Evolutionary conservation across 2,797 vertebrate species (phyloP), one percentile per base, ranked within the genome.

Genomic region (Melanotaenia nigrans): DNA sequence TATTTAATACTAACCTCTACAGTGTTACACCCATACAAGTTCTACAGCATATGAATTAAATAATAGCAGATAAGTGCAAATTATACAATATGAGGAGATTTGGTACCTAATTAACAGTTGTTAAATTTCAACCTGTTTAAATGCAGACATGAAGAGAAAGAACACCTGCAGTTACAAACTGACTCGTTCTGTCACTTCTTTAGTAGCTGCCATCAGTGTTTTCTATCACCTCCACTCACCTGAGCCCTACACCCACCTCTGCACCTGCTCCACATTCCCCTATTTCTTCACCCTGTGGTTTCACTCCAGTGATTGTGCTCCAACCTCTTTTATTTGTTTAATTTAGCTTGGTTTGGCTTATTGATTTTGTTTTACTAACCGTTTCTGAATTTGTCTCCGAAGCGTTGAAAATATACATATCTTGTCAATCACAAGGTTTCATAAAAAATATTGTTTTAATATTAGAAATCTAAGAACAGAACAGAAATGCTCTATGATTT

Each of bases 151-250:
- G n/a, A 30, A 40, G 54, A 59, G n/a, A 45, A 8, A 75, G 63
- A 25, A 40, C 25, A 54, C 35, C 54, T 74, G 58, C 38, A 49
- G 20, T 1, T 61, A 28, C 1, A 74, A 0, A 67, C 55, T 40
- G 6, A 55, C 40, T 36, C 49, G 47, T n/a, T 65, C 38, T 54
- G 35, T 32, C 32, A 32, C 32, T 32, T 32, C 32, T 32, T 67
- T 32, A 14, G 51, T 24, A 62, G 64, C 36, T 45, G 30, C 38
- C 30, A 62, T 57, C 42, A 58, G 0, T 40, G 42, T 68, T 59
- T 59, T 53, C 24, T 22, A 18, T 40, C 61, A 53, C 45, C 57
- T 59, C 55, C 35, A 24, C 20, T 51, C 65, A 63, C 32, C 45
- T 56, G 33, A 60, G 49, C 45, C 30, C 38, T 36, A 35, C 32